phyloP scores from a whole-genome alignment of 2,797 vertebrate species.

The Morus bassanus region DNA sequence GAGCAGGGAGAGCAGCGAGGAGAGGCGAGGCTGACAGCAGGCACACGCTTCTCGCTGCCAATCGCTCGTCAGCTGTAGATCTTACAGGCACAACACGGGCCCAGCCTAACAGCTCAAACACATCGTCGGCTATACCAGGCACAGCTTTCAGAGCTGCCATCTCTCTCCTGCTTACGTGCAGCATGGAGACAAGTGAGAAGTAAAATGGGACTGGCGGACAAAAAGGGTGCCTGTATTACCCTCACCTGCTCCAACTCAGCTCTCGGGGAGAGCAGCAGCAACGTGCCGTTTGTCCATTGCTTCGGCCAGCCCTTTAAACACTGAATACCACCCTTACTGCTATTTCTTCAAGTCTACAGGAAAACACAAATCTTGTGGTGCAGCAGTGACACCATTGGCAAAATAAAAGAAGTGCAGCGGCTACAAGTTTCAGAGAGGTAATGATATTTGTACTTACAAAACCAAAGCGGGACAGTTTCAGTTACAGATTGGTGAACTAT shows the following conservation, averaged over 20 bases:
- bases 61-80: rapidly evolving
- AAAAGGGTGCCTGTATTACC: not conserved
- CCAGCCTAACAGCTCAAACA: too few relatives aligned
- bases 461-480: rapidly evolving
- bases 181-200: not conserved
- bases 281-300: rapidly evolving
- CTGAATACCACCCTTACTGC: not conserved
- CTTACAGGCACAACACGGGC: too few relatives aligned
- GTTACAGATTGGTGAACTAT: rapidly evolving
- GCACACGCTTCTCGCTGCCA: not conserved
- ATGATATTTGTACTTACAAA: not conserved
- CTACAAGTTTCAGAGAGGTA: not conserved
- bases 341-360: not conserved
- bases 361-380: slow-evolving; percentile 47
- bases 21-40: not conserved
- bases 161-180: too few relatives aligned
- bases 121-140: not conserved
- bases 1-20: not conserved
- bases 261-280: rapidly evolving
- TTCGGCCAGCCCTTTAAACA: not conserved
- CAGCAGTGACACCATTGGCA: slow-evolving; percentile 73
- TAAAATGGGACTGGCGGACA: rapidly evolving
- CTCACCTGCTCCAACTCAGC: rapidly evolving
- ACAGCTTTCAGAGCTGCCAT: rapidly evolving
- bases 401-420: slow-evolving; percentile 59